Evolutionary conservation across 2,797 vertebrate species (phyloP), one percentile per base, ranked within the genome.

Genomic region (Crocodylus rhombifer): DNA sequence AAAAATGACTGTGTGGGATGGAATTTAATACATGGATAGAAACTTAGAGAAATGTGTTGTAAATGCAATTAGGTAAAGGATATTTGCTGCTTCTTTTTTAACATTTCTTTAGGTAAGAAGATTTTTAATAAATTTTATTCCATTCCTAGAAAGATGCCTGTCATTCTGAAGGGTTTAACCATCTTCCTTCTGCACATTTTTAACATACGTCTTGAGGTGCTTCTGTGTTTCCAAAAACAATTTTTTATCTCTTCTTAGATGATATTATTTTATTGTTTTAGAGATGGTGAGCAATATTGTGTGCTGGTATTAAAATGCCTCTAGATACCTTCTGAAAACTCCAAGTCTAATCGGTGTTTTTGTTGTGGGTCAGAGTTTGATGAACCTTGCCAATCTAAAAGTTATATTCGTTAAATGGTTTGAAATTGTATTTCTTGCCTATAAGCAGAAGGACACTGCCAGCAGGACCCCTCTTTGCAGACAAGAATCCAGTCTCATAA

Each of bases 401-500:
- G 62, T 78, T 84, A 0, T 30, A 74, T 82, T 91, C 85, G 71
- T 82, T 83, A 60, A 93, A 74, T n/a, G 7, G 77, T 81, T 51
- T 26, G 23, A 80, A 90, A 90, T 74, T n/a, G 33, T 63, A 81
- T 95, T 95, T 90, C 83, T 77, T 86, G 87, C 83, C 61, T 74
- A 18, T 92, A 95, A 93, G 91, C 55, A 91, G 91, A 80, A 85
- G 87, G 92, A 67, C 78, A 9, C 25, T 80, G 74, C 77, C 92
- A 93, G 80, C 92, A 92, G 80, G 93, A 90, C 88, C 87, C 58
- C 63, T 79, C 69, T 80, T 96, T 96, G 88, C 88, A 87, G 82
- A 80, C 0, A 8, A 94, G 84, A 89, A 91, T 94, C 85, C 83
- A 30, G 82, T 74, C 82, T 93, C 84, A 74, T 94, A 91, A 93